Percentiles rank a stretch among this genome's conserved stretches.
phyloP scores from a whole-genome alignment of 2,888 invertebrate genomes.

The Bursaphelenchus okinawaensis region DNA sequence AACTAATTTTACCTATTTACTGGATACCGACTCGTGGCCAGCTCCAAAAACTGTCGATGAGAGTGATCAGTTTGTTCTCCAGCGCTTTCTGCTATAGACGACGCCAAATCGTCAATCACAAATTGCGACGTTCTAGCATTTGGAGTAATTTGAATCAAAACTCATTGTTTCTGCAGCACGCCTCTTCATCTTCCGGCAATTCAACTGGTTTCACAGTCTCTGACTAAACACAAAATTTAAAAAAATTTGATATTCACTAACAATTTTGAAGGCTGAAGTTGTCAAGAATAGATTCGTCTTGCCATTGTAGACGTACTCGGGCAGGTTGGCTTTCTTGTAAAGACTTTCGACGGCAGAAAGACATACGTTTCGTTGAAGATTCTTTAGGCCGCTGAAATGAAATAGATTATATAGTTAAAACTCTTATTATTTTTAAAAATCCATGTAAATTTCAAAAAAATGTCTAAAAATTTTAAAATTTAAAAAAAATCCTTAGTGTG shows the following conservation, averaged over 20 bases:
- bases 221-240: neutral
- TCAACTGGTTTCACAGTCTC: neutral
- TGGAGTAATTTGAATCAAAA: neutral
- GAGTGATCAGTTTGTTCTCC: neutral
- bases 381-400: neutral
- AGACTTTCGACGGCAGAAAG: neutral
- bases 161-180: neutral
- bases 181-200: neutral
- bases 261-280: neutral
- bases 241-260: neutral
- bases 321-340: neutral
- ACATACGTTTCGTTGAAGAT: neutral
- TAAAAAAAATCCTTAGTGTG: too few species aligned
- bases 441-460: too few species aligned
- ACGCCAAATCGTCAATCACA: neutral
- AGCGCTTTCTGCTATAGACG: neutral
- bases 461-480: too few species aligned
- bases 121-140: neutral
- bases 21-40: conserved; percentile 7
- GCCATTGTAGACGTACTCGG: neutral
- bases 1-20: conserved; percentile 9
- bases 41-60: conserved; percentile 12
- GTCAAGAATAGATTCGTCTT: neutral
- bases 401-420: too few species aligned
- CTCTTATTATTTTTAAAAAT: too few species aligned